Evolutionary conservation across 2,113 vertebrate genomes (phyloP).

Genomic region (Oriolus oriolus): DNA sequence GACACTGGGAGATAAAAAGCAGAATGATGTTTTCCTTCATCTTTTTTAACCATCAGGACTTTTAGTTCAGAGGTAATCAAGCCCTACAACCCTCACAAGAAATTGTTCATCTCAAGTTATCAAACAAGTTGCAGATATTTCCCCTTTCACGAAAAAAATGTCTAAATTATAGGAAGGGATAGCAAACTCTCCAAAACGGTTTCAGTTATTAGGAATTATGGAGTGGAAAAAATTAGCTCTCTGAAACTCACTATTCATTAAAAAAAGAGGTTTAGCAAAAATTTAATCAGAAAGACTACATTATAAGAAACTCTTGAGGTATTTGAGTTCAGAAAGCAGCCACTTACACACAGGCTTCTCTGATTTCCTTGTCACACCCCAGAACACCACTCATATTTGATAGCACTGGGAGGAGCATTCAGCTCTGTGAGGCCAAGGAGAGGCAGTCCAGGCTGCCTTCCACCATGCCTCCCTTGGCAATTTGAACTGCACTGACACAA

Average conservation of each 20-base stretch:
- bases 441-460: background rate
- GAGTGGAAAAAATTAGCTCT: background rate
- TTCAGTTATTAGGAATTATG: background rate
- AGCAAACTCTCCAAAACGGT: background rate
- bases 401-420: background rate
- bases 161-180: background rate
- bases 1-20: fast-evolving
- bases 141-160: background rate
- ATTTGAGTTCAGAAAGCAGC: background rate
- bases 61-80: background rate
- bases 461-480: background rate
- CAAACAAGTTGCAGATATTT: background rate
- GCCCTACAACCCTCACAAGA: background rate
- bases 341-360: background rate
- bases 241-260: background rate
- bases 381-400: background rate
- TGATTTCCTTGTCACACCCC: background rate
- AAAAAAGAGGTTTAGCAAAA: background rate
- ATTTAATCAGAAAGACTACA: background rate
- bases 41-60: background rate
- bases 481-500: background rate
- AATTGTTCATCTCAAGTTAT: background rate
- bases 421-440: no score
- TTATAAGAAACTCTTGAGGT: background rate
- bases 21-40: background rate